A percentile compares a stretch with the other conserved stretches of the same genome.
phyloP scores from a whole-genome alignment of 2,797 vertebrate genomes.

The Ctenosaura bakeri region DNA sequence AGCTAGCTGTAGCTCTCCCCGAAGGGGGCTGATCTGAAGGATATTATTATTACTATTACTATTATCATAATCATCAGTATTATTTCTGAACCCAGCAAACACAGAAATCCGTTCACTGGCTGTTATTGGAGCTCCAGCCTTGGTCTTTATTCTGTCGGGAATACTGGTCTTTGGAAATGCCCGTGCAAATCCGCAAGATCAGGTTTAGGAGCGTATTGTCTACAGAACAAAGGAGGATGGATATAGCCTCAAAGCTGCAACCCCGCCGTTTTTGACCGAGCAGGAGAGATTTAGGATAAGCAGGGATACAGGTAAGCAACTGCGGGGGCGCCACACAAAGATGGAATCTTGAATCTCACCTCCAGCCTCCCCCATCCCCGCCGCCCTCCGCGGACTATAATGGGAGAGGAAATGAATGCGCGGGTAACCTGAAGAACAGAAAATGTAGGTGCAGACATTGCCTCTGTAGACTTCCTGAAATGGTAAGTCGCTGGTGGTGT shows the following conservation, averaged over 20 bases:
- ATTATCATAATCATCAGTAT: conserved; percentile 8
- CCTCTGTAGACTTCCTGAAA: background rate
- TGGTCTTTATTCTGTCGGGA: conserved; percentile 98
- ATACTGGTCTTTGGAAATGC: conserved; percentile 98
- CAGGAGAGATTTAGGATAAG: conserved; percentile 93
- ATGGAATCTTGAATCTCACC: conserved; percentile 91
- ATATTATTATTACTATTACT: conserved; percentile 44
- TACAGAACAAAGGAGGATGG: conserved; percentile 98
- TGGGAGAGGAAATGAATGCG: conserved; percentile 89
- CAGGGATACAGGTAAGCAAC: conserved; percentile 98
- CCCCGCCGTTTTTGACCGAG: conserved; percentile 87
- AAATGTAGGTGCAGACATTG: background rate
- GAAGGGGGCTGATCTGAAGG: conserved; percentile 65
- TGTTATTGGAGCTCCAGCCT: conserved; percentile 98
- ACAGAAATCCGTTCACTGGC: conserved; percentile 84
- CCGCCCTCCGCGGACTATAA: conserved; percentile 65
- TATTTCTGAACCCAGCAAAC: conserved; percentile 67
- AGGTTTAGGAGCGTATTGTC: conserved; percentile 98
- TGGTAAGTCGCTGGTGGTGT: background rate
- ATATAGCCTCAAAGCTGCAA: conserved; percentile 91
- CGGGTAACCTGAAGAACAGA: conserved; percentile 78
- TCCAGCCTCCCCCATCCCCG: conserved; percentile 50
- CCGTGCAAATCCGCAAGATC: conserved; percentile 95
- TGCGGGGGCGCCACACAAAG: conserved; percentile 85
- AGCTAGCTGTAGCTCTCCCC: conserved; percentile 64